Evolutionary conservation across 2,888 invertebrate genomes (phyloP), one percentile per base, ranked within the genome.

Genomic region (Andrena dorsata): DNA sequence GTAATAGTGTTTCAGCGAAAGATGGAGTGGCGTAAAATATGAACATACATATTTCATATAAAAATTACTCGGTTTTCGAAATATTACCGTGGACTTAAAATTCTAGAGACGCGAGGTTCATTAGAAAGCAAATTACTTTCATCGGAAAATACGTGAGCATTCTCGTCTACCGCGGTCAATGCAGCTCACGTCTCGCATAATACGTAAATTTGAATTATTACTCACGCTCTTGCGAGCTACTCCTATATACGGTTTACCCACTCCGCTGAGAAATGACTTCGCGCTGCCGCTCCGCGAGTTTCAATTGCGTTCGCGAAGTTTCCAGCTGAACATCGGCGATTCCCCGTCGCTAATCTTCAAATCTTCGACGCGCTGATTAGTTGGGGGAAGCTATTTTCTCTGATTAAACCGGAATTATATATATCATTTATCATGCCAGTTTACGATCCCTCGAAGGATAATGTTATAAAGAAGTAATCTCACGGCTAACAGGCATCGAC

Each of bases 131-230:
- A 16, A 32, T 56, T 23, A 69, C 61, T 49, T 71, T 20, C 60
- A 71, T 49, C 35, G 49, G 23, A 16, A 28, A 20, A 71, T 30
- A 10, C 23, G 30, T 6, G 20, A 73, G 20, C 20, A 20, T 61
- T 61, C 41, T 41, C 41, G 32, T 68, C 47, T 13, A 16, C 49
- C 30, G 49, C 26, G 16, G 30, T 23, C 8, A 35, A 73, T 68
- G 32, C 63, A 61, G 35, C 41, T 35, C 61, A 70, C 30, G 63
- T 70, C 63, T 35, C 56, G 30, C 56, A 28, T 47, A 73, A 61
- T 74, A 77, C 56, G 78, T 65, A 82, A 83, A 83, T 82, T 47
- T 74, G 68, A 74, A 78, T 82, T 78, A 83, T 82, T 82, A 72
- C 58, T 64, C 28, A 30, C 41, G 71, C 63, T 47, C 23, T 13